phyloP scores from a whole-genome alignment of 2,888 invertebrate genomes.

The Cataglyphis albicans region DNA sequence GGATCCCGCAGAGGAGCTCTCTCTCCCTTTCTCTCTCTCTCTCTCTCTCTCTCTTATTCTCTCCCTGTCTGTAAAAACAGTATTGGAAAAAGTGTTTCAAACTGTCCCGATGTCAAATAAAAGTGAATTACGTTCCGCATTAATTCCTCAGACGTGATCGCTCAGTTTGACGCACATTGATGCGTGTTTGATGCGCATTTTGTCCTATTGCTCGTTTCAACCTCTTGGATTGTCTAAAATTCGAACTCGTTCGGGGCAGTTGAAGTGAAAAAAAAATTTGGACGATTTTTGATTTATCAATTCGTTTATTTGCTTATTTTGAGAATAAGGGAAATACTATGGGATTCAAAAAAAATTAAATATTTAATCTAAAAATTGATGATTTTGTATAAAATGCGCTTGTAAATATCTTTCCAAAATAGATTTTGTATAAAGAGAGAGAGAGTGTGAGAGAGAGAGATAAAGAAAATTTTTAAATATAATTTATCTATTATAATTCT shows the following conservation, averaged over 20 bases:
- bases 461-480: not conserved
- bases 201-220: not conserved
- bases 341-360: not conserved
- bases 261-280: not conserved
- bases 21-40: constrained; percentile 29
- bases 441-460: too few relatives aligned
- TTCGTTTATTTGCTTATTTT: not conserved
- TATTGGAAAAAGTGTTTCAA: constrained; percentile 56
- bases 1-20: constrained; percentile 52
- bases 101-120: constrained; percentile 45
- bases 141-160: constrained; percentile 14
- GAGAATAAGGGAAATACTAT: not conserved
- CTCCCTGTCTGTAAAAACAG: constrained; percentile 40
- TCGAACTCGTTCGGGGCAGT: not conserved
- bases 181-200: not conserved
- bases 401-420: not conserved
- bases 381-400: not conserved
- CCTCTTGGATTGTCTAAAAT: not conserved
- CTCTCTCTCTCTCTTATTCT: constrained; percentile 25
- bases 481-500: not conserved
- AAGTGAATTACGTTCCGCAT: constrained; percentile 39
- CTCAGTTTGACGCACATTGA: constrained; percentile 25
- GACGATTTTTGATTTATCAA: not conserved
- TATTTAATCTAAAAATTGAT: not conserved
- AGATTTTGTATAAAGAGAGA: too few relatives aligned